A percentile compares a stretch with the other conserved stretches of the same genome.
Conservation (phyloP, 1,140 invertebrate genomes). For the Drosophila asahinai region DNA sequence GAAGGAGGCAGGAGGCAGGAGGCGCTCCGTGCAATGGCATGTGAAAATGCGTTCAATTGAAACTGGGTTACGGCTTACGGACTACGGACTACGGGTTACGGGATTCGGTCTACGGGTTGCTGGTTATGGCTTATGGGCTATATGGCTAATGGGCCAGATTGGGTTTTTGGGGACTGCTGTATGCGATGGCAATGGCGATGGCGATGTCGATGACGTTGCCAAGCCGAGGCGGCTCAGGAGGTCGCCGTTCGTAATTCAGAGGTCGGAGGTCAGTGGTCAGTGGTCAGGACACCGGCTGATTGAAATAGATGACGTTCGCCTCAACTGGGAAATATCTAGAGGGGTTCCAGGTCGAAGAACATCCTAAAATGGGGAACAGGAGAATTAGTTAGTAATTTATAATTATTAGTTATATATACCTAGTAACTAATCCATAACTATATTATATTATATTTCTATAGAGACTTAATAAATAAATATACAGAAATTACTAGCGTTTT, state of each 20-base stretch:
- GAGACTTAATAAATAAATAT: no score
- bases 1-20: neutral
- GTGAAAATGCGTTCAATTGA: slow-evolving; percentile 81
- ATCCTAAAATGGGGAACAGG: no score
- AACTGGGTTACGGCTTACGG: slow-evolving; percentile 74
- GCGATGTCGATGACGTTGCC: slow-evolving; percentile 9
- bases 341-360: no score
- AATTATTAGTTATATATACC: no score
- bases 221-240: neutral
- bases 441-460: no score
- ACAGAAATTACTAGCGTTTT: no score
- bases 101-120: slow-evolving; percentile 45
- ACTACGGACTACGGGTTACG: slow-evolving; percentile 36
- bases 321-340: neutral
- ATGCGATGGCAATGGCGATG: slow-evolving; percentile 2
- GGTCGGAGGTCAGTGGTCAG: slow-evolving; percentile 17
- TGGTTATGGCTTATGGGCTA: slow-evolving; percentile 68
- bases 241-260: slow-evolving; percentile 14
- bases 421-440: no score
- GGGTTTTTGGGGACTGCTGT: slow-evolving; percentile 37
- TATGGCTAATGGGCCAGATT: slow-evolving; percentile 76
- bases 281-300: slow-evolving; percentile 15
- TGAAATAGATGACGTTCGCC: slow-evolving; percentile 42
- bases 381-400: no score
- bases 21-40: slow-evolving; percentile 68